phyloP scores from a whole-genome alignment of 2,888 invertebrate species.

The Leptinotarsa juncta region DNA sequence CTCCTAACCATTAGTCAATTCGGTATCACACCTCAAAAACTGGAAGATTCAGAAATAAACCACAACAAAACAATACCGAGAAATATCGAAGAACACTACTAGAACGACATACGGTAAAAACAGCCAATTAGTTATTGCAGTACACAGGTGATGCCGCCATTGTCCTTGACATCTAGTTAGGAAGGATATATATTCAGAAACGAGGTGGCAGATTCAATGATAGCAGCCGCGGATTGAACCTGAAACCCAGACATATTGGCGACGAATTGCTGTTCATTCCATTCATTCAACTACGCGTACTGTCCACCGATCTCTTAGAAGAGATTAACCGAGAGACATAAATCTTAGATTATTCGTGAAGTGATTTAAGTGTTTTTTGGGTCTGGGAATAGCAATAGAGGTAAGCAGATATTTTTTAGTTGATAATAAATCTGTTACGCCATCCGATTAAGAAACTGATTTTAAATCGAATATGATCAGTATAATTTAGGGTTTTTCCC shows the following conservation, averaged over 20 bases:
- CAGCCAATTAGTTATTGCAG: conserved; percentile 14
- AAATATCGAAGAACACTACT: not conserved
- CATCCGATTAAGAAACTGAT: not conserved
- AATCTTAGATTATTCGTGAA: conserved; percentile 10
- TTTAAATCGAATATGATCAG: too few species aligned
- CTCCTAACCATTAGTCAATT: too few species aligned
- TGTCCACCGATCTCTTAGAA: not conserved
- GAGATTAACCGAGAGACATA: not conserved
- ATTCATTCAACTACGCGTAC: conserved; percentile 15
- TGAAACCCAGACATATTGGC: conserved; percentile 55
- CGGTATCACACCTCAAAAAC: too few species aligned
- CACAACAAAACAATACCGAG: not conserved
- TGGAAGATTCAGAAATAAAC: too few species aligned
- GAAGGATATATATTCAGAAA: conserved; percentile 56
- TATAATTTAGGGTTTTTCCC: too few species aligned
- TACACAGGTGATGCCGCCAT: conserved; percentile 17
- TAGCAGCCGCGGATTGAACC: conserved; percentile 38
- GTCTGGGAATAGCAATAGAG: not conserved
- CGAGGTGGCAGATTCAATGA: conserved; percentile 44
- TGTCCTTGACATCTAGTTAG: conserved; percentile 46
- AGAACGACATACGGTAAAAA: not conserved
- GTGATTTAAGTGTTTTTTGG: not conserved
- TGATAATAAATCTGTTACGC: not conserved
- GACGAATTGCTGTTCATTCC: conserved; percentile 36
- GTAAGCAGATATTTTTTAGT: not conserved